Conservation (phyloP, 2,113 vertebrate species). For the Nothobranchius furzeri region DNA sequence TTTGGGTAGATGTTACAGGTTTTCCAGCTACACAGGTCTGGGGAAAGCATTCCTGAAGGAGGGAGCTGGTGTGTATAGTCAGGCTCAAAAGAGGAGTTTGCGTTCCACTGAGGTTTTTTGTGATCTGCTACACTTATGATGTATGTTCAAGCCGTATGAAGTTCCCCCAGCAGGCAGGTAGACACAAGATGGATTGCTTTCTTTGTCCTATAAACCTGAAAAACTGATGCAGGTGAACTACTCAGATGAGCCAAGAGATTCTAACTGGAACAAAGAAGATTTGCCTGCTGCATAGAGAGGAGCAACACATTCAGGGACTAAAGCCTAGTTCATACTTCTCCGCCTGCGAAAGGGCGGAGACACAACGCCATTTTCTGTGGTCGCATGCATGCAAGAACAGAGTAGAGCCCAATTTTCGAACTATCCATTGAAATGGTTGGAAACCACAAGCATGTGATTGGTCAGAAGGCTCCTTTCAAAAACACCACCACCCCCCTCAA, state of each 20-base stretch:
- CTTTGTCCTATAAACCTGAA: conserved; percentile 53
- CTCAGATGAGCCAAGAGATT: conserved; percentile 44
- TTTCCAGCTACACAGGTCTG: conserved; percentile 23
- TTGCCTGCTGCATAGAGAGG: conserved; percentile 11
- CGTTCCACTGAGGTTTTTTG: background rate
- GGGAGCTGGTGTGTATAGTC: conserved; percentile 15
- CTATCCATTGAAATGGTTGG: no score
- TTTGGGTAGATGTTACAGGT: conserved; percentile 42
- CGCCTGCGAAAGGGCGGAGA: no score
- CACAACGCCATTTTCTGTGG: no score
- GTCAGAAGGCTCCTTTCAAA: no score
- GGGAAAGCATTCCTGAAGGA: background rate
- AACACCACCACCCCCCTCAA: no score
- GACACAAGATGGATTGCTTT: conserved; percentile 53
- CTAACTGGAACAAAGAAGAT: conserved; percentile 25
- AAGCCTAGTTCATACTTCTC: no score
- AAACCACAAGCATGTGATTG: no score
- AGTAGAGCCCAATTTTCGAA: no score
- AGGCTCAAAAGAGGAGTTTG: conserved; percentile 2
- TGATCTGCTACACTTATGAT: conserved; percentile 51
- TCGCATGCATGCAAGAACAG: no score
- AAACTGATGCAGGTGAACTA: conserved; percentile 17
- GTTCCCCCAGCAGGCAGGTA: conserved; percentile 18
- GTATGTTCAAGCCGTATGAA: conserved; percentile 37
- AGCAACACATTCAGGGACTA: background rate